A percentile compares a stretch with the other conserved stretches of the same genome.
These are phyloP conservation scores for Cavia porcellus DNA, from an alignment of 2,113 vertebrate species.

Conservation along the genomic window DNA sequence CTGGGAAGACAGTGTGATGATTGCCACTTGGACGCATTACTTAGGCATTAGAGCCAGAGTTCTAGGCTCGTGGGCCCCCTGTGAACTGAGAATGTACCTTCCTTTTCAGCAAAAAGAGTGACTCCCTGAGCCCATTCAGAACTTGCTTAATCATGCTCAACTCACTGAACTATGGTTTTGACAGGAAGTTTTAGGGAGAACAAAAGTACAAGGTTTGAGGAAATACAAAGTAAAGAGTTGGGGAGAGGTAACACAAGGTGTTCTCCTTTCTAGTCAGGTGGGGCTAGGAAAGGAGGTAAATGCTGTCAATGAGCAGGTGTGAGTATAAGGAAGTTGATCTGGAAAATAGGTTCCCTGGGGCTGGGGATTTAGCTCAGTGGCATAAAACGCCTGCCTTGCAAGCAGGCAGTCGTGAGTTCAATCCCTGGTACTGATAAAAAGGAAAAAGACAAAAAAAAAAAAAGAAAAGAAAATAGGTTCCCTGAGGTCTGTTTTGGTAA, in stretches of 20 bases:
- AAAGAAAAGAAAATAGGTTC: neutral
- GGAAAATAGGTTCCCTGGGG: no score
- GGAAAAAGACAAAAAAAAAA: no score
- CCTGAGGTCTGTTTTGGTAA: slow-evolving; percentile 27
- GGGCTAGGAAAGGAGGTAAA: neutral
- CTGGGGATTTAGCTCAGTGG: no score
- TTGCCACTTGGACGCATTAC: neutral
- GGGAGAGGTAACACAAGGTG: neutral
- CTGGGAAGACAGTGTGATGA: slow-evolving; percentile 1
- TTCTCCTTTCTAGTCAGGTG: neutral
- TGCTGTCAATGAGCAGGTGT: neutral
- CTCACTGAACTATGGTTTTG: slow-evolving; percentile 50
- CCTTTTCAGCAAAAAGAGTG: slow-evolving; percentile 39
- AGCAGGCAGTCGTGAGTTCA: no score
- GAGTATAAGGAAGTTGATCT: slow-evolving; percentile 25
- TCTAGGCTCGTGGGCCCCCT: neutral
- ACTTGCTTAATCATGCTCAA: slow-evolving; percentile 60
- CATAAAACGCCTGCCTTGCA: no score
- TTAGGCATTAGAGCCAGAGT: neutral
- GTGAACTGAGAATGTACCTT: neutral
- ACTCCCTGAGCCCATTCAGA: slow-evolving; percentile 4
- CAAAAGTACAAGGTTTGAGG: neutral
- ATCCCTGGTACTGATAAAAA: no score
- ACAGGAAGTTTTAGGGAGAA: neutral
- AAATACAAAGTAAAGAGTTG: slow-evolving; percentile 26